Evolutionary conservation across 1,140 invertebrate species (phyloP).

Genomic region (Pristionchus pacificus): DNA sequence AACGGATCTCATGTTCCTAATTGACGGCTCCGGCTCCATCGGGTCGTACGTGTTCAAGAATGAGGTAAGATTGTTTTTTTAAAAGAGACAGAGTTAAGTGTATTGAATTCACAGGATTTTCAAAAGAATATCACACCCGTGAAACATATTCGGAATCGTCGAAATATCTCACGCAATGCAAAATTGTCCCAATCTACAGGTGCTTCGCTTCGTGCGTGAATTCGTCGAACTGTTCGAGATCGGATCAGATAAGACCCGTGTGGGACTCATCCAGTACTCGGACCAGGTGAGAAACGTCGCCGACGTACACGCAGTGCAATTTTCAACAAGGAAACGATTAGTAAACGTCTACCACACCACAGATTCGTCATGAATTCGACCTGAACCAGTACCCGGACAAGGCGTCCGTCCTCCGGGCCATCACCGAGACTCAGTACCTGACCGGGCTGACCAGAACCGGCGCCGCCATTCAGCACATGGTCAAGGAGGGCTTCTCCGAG

Average conservation of each 20-base stretch:
- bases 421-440: constrained; percentile 51
- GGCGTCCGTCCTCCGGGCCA: constrained; percentile 44
- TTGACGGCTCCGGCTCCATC: constrained; percentile 56
- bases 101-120: not conserved
- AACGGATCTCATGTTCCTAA: constrained; percentile 53
- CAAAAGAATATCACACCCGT: too few relatives aligned
- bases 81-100: not conserved
- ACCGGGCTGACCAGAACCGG: constrained; percentile 55
- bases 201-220: constrained; percentile 52
- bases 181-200: not conserved
- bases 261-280: constrained; percentile 56
- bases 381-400: constrained; percentile 52
- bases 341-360: not conserved
- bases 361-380: constrained; percentile 54
- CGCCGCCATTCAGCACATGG: constrained; percentile 57
- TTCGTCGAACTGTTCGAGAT: constrained; percentile 57
- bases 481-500: constrained; percentile 54
- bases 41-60: constrained; percentile 56
- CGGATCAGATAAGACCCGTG: constrained; percentile 52
- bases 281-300: constrained; percentile 45
- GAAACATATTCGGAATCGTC: too few relatives aligned
- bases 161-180: too few relatives aligned
- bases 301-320: too few relatives aligned
- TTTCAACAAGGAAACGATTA: not conserved
- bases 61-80: constrained; percentile 33